A percentile compares a stretch with the other conserved stretches of the same genome.
Conservation (phyloP, 2,888 invertebrate species). For the Leptopilina myrica region DNA sequence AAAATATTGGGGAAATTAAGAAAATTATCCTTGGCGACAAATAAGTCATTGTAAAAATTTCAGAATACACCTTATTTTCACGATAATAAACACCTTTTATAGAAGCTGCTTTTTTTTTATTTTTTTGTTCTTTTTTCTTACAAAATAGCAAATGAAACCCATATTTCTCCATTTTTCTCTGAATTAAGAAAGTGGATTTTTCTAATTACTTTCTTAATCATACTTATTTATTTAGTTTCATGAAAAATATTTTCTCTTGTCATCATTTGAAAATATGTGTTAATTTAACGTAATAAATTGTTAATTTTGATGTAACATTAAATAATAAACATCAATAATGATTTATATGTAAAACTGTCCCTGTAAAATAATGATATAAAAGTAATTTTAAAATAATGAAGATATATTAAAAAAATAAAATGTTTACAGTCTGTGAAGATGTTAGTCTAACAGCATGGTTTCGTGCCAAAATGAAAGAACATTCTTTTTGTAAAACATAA, state of each 20-base stretch:
- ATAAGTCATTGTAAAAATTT: slow-evolving; percentile 54
- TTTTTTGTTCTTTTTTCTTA: no score
- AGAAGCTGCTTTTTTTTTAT: no score
- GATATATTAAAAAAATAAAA: background rate
- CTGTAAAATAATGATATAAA: background rate
- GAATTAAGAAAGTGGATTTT: slow-evolving; percentile 22
- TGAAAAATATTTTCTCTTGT: background rate
- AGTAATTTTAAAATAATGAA: background rate
- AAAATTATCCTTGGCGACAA: slow-evolving; percentile 61
- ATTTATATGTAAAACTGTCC: no score
- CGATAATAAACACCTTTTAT: slow-evolving; percentile 55
- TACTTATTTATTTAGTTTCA: slow-evolving; percentile 43
- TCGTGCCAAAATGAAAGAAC: slow-evolving; percentile 50
- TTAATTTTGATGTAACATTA: no score
- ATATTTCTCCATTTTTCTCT: slow-evolving; percentile 39
- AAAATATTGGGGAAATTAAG: slow-evolving; percentile 61
- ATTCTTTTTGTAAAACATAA: slow-evolving; percentile 53
- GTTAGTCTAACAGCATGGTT: slow-evolving; percentile 44
- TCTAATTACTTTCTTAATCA: slow-evolving; percentile 26
- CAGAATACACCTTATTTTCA: slow-evolving; percentile 46
- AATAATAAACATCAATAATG: no score
- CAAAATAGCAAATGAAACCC: slow-evolving; percentile 10
- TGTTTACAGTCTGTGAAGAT: background rate
- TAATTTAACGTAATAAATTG: background rate
- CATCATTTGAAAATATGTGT: background rate